phyloP scores from a whole-genome alignment of 2,113 vertebrate genomes.

The Ammodytes marinus region DNA sequence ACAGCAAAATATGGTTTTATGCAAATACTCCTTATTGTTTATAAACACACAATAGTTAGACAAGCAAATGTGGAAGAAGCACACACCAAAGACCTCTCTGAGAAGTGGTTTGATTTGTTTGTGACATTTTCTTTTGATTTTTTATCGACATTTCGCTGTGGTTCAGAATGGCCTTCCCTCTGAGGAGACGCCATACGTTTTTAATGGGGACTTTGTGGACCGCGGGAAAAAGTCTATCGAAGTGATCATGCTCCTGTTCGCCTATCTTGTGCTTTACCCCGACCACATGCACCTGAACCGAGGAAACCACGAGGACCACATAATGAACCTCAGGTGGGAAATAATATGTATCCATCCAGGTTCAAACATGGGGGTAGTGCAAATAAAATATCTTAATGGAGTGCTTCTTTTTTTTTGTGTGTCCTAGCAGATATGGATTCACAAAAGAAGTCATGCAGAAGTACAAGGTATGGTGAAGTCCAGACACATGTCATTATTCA shows the following conservation, averaged over 20 bases:
- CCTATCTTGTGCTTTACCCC: conserved; percentile 93
- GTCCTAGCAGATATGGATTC: conserved; percentile 91
- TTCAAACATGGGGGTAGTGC: neutral
- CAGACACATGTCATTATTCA: neutral
- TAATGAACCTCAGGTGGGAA: conserved; percentile 94
- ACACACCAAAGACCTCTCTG: neutral
- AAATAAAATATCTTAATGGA: neutral
- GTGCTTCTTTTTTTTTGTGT: conserved; percentile 54
- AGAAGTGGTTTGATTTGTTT: neutral
- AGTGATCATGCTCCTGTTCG: conserved; percentile 91
- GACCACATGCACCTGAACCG: conserved; percentile 94
- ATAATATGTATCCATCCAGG: neutral
- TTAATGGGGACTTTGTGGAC: conserved; percentile 99
- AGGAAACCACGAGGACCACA: conserved; percentile 97
- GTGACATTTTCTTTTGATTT: neutral
- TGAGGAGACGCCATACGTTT: conserved; percentile 90
- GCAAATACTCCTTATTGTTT: neutral
- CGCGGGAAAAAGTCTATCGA: conserved; percentile 94
- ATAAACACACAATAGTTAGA: neutral
- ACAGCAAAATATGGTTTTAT: neutral
- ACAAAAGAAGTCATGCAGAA: conserved; percentile 95
- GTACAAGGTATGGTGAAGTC: conserved; percentile 89
- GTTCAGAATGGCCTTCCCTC: conserved; percentile 95
- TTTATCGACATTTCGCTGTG: conserved; percentile 35
- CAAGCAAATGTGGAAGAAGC: neutral